Evolutionary conservation across 2,888 invertebrate species (phyloP), one percentile per base, ranked within the genome.

Genomic region (Mesochorus sp.): DNA sequence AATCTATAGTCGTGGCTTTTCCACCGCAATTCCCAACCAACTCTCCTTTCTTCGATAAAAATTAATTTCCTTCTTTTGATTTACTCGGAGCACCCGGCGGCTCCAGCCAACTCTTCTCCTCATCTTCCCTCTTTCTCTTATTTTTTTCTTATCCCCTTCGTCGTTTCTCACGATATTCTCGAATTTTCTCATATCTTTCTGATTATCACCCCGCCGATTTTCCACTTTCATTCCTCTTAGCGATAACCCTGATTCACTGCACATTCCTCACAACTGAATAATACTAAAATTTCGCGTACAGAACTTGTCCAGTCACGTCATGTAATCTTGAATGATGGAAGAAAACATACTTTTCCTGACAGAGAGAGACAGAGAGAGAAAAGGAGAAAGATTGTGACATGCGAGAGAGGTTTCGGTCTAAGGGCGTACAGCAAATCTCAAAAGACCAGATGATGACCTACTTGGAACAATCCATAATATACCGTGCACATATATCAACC

Each of bases 31-130:
- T 61, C 64, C 66, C 75, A 68, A 76, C 77, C 72, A 47, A 78
- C 74, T 71, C 76, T 80, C 81, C 66, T 84, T 84, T 85, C 84
- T 82, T 84, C 85, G 83, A 88, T 86, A 84, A 87, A 88, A 88
- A 85, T 88, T 86, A 85, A 87, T 86, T 88, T 86, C 83, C 83
- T 84, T 87, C 82, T 82, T 87, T 86, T 87, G 85, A 88, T 89
- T 86, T 84, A 85, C 86, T 86, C 81, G 82, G 80, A 85, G 83
- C 84, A 84, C 83, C 72, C 73, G 81, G 83, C 83, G 86, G 84
- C 86, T 86, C 84, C 85, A 81, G 82, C 85, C 86, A 85, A 87
- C 85, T 86, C 84, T 81, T 84, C 79, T 83, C 80, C 77, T 62
- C 73, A 76, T 82, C 80, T 80, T 42, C 55, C 70, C 34, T n/a